These are phyloP conservation scores for Propithecus deckenii DNA, from an alignment of 2,797 vertebrate genomes.

Conservation along the genomic window DNA sequence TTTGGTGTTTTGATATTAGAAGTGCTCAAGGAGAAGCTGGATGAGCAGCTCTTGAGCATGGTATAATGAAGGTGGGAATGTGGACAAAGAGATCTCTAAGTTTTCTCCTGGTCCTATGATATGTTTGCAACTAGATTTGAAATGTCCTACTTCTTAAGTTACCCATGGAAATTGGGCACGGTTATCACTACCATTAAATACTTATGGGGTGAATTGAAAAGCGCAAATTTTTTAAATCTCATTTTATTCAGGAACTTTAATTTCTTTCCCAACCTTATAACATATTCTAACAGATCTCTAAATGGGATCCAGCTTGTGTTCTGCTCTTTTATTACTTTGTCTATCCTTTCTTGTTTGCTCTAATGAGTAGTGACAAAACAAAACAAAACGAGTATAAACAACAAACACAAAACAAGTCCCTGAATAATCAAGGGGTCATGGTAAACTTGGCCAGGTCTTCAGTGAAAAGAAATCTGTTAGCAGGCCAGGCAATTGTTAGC, in stretches of 20 bases:
- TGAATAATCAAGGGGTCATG: background rate
- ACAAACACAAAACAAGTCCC: background rate
- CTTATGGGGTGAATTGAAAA: background rate
- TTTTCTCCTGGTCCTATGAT: background rate
- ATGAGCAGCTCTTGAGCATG: too few relatives aligned
- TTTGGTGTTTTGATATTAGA: background rate
- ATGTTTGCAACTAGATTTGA: background rate
- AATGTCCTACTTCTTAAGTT: background rate
- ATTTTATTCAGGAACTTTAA: background rate
- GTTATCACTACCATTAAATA: background rate
- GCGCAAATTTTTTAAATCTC: background rate
- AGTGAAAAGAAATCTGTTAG: background rate
- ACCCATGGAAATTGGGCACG: background rate
- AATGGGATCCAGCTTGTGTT: background rate
- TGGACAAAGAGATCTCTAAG: background rate
- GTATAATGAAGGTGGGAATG: background rate
- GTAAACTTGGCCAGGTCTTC: background rate
- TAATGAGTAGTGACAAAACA: background rate
- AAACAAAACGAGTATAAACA: background rate
- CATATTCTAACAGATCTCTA: background rate
- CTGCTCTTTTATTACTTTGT: background rate
- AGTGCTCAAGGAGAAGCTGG: background rate
- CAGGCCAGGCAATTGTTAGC: background rate
- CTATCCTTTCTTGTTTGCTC: background rate
- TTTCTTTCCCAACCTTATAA: background rate